phyloP scores from a whole-genome alignment of 2,113 vertebrate species.

The Charina bottae region DNA sequence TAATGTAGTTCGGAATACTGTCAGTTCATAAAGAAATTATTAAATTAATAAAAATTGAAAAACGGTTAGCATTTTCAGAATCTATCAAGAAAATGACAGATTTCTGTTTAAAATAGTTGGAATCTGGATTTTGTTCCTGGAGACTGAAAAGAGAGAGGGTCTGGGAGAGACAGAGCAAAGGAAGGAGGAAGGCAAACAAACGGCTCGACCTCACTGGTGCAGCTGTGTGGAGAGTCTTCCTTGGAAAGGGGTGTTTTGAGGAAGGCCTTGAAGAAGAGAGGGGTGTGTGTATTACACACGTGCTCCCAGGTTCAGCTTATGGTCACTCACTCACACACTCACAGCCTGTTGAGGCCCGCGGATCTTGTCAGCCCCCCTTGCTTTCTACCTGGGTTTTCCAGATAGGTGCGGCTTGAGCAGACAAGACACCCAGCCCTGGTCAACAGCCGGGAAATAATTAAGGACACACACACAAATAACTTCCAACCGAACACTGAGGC shows the following conservation, averaged over 20 bases:
- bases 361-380: no score
- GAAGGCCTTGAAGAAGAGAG: constrained; percentile 23
- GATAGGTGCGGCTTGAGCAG: no score
- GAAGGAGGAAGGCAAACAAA: neutral
- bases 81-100: neutral
- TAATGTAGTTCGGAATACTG: neutral
- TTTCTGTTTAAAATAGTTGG: neutral
- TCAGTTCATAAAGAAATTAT: neutral
- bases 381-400: no score
- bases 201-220: neutral
- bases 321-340: no score
- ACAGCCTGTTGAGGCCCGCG: no score
- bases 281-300: neutral
- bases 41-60: neutral
- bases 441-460: no score
- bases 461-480: no score
- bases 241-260: constrained; percentile 8
- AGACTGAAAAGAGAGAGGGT: neutral
- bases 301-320: no score
- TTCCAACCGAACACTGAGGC: no score
- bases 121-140: no score
- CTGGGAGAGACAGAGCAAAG: neutral
- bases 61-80: neutral
- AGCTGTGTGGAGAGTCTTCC: constrained; percentile 8
- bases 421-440: no score